These are phyloP conservation scores for Solenodon paradoxus DNA, from an alignment of 2,113 vertebrate genomes.

Conservation along the genomic window DNA sequence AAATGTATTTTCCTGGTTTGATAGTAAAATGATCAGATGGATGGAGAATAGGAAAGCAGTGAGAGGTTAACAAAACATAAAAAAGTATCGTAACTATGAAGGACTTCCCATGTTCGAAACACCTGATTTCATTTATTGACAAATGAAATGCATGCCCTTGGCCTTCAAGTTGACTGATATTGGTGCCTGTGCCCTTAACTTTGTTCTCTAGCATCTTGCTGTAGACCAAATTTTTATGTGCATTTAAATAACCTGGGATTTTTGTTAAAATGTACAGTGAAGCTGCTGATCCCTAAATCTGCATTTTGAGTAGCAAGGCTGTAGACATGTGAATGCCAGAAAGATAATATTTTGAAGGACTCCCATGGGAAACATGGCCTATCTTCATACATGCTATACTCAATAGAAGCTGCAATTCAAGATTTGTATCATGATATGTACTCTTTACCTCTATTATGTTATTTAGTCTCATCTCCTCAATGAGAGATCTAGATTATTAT, in stretches of 20 bases:
- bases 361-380: background rate
- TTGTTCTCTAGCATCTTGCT: background rate
- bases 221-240: background rate
- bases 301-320: background rate
- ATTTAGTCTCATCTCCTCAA: background rate
- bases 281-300: background rate
- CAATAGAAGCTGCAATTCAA: background rate
- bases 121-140: background rate
- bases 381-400: background rate
- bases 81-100: background rate
- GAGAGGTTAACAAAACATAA: slow-evolving; percentile 38
- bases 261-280: background rate
- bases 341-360: background rate
- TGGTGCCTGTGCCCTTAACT: background rate
- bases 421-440: background rate
- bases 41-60: background rate
- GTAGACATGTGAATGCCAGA: background rate
- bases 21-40: background rate
- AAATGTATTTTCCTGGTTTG: background rate
- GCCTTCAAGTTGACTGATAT: background rate
- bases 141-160: background rate
- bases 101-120: background rate
- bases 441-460: background rate
- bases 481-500: background rate
- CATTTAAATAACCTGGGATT: background rate